A percentile compares a stretch with the other conserved stretches of the same genome.
phyloP scores from a whole-genome alignment of 2,113 vertebrate species.

The Colossoma macropomum region DNA sequence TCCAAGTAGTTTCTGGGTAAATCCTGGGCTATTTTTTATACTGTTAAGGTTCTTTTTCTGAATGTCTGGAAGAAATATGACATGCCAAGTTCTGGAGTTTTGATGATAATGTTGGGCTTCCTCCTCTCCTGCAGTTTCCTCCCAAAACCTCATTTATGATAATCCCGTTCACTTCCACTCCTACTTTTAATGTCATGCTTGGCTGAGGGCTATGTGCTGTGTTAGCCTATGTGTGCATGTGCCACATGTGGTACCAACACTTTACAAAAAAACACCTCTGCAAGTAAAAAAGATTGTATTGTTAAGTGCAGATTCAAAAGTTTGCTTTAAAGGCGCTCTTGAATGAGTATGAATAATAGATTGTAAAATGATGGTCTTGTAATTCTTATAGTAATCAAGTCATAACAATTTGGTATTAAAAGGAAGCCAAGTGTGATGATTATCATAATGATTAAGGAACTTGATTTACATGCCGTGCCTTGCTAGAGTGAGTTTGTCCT shows the following conservation, averaged over 20 bases:
- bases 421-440: background rate
- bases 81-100: slow-evolving; percentile 55
- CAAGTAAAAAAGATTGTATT: background rate
- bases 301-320: background rate
- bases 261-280: background rate
- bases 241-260: background rate
- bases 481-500: background rate
- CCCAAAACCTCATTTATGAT: slow-evolving; percentile 60
- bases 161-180: slow-evolving; percentile 55
- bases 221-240: slow-evolving; percentile 8
- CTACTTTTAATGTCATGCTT: slow-evolving; percentile 46
- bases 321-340: background rate
- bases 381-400: background rate
- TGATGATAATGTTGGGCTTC: slow-evolving; percentile 59
- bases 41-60: slow-evolving; percentile 22
- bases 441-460: background rate
- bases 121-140: slow-evolving; percentile 53
- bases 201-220: slow-evolving; percentile 46
- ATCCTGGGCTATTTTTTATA: background rate
- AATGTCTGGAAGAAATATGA: slow-evolving; percentile 26
- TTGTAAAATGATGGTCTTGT: background rate
- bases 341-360: background rate
- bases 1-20: background rate
- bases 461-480: background rate
- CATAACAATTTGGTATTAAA: background rate